A percentile compares a stretch with the other conserved stretches of the same genome.
Evolutionary conservation across 2,888 invertebrate genomes (phyloP).

Genomic region (Yponomeuta evonymella): DNA sequence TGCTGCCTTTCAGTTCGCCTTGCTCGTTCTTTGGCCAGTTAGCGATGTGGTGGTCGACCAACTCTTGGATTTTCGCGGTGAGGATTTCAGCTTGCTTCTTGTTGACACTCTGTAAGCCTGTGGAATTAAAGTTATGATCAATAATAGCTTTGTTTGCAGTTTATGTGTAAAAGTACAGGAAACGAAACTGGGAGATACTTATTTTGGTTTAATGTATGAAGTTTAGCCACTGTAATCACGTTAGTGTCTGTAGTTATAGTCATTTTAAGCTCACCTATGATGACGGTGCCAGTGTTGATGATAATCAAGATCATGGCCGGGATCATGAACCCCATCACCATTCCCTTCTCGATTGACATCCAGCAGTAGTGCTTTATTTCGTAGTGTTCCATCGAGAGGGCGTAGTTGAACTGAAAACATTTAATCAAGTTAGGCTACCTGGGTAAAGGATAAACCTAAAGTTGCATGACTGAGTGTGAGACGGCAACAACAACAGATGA

Average conservation of each 20-base stretch:
- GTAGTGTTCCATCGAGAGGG: conserved; percentile 81
- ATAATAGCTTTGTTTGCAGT: too few relatives aligned
- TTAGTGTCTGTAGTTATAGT: too few relatives aligned
- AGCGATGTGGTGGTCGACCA: conserved; percentile 60
- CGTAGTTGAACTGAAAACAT: conserved; percentile 76
- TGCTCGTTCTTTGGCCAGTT: conserved; percentile 56
- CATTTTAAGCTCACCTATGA: conserved; percentile 37
- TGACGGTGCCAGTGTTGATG: conserved; percentile 77
- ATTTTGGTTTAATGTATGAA: too few relatives aligned
- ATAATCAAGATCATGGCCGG: conserved; percentile 82
- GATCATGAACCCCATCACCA: conserved; percentile 85
- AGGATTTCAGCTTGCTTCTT: conserved; percentile 64
- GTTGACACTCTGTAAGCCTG: conserved; percentile 64
- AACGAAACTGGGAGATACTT: too few relatives aligned
- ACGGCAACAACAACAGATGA: too few relatives aligned
- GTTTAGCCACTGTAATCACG: too few relatives aligned
- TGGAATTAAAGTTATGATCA: background rate
- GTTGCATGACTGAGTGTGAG: too few relatives aligned
- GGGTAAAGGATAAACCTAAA: background rate
- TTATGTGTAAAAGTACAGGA: too few relatives aligned
- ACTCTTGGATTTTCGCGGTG: conserved; percentile 57
- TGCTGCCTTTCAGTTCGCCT: conserved; percentile 44
- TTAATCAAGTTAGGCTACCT: background rate
- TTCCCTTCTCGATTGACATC: conserved; percentile 85
- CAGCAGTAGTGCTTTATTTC: conserved; percentile 85